A percentile compares a stretch with the other conserved stretches of the same genome.
phyloP scores from a whole-genome alignment of 2,113 vertebrate species.

The Brachypteracias leptosomus region DNA sequence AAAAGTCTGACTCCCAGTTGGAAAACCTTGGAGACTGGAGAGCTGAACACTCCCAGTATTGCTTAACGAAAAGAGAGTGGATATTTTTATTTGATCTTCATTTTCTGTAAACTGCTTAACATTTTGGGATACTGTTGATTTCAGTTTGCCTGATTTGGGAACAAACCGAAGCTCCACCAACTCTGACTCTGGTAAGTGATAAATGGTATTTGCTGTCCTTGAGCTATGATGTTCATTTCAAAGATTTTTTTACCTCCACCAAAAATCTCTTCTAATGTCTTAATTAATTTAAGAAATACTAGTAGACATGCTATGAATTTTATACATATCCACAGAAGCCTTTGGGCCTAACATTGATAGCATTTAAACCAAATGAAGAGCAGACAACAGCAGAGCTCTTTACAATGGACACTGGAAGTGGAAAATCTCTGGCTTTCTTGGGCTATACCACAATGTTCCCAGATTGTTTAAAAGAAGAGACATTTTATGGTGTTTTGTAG shows the following conservation, averaged over 20 bases:
- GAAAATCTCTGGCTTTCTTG: neutral
- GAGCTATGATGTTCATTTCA: neutral
- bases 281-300: neutral
- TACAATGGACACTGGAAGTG: neutral
- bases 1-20: conserved; percentile 78
- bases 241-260: neutral
- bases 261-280: neutral
- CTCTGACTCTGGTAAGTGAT: conserved; percentile 39
- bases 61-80: conserved; percentile 13
- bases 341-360: neutral
- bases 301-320: neutral
- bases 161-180: neutral
- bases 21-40: conserved; percentile 63
- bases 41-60: conserved; percentile 65
- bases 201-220: neutral
- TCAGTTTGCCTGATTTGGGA: neutral
- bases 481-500: neutral
- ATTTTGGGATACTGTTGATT: neutral
- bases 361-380: neutral
- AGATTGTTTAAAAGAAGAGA: neutral
- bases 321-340: neutral
- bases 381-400: neutral
- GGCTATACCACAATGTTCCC: neutral
- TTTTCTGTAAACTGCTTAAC: neutral
- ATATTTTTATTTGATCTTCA: conserved; percentile 2